These are phyloP conservation scores for Hirtodrosophila alboralis DNA, from an alignment of 2,888 invertebrate species.

Conservation along the genomic window DNA sequence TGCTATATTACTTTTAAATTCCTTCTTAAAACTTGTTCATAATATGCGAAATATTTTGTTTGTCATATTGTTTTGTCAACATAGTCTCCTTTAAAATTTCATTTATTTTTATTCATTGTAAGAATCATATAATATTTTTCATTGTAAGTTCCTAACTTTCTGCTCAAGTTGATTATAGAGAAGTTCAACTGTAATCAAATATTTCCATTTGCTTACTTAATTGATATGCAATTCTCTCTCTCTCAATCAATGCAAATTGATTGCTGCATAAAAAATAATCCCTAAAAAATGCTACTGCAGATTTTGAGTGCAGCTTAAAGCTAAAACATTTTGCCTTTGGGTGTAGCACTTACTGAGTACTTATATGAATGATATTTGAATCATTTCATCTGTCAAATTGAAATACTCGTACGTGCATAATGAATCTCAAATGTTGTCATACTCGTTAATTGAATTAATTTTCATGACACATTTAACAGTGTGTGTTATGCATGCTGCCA, in stretches of 20 bases:
- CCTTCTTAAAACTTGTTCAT: too few species aligned
- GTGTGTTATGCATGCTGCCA: slow-evolving; percentile 6
- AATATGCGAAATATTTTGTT: too few species aligned
- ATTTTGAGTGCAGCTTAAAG: too few species aligned
- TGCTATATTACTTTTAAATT: too few species aligned
- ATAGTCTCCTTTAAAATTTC: too few species aligned
- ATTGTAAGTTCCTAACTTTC: too few species aligned
- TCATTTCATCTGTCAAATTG: not conserved
- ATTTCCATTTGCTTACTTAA: slow-evolving; percentile 38
- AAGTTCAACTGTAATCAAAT: too few species aligned
- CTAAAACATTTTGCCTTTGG: not conserved
- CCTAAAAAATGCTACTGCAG: slow-evolving; percentile 3
- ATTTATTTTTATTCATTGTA: too few species aligned
- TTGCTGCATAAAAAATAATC: slow-evolving; percentile 16
- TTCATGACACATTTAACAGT: slow-evolving; percentile 26
- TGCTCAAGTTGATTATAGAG: too few species aligned
- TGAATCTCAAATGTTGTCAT: slow-evolving; percentile 12
- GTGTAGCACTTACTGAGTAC: too few species aligned
- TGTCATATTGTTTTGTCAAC: too few species aligned
- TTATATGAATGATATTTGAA: not conserved
- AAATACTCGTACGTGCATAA: not conserved
- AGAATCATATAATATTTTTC: too few species aligned
- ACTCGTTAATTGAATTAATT: slow-evolving; percentile 64
- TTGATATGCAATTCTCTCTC: slow-evolving; percentile 38
- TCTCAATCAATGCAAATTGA: slow-evolving; percentile 14